These are phyloP conservation scores for Eulithis testata DNA, from an alignment of 2,888 invertebrate species.

Conservation along the genomic window DNA sequence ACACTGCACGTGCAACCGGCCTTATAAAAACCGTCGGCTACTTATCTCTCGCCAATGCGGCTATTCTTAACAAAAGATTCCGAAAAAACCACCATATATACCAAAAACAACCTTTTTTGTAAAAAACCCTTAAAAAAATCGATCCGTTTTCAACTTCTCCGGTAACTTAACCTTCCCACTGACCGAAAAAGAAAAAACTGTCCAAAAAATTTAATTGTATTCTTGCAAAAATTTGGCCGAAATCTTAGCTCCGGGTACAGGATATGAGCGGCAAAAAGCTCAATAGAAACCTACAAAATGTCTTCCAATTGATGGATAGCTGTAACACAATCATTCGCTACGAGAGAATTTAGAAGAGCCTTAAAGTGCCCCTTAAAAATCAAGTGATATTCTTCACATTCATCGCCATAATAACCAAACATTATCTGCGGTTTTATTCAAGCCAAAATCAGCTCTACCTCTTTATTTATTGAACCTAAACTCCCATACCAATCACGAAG, in stretches of 20 bases:
- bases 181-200: conserved; percentile 71
- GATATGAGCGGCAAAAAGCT: conserved; percentile 79
- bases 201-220: conserved; percentile 74
- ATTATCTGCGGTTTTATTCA: conserved; percentile 32
- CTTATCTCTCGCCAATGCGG: conserved; percentile 56
- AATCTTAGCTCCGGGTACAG: conserved; percentile 71
- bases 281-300: conserved; percentile 74
- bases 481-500: background rate
- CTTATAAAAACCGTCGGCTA: conserved; percentile 53
- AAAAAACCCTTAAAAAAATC: conserved; percentile 60
- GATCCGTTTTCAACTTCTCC: conserved; percentile 53
- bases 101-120: conserved; percentile 49
- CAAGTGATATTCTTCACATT: conserved; percentile 80
- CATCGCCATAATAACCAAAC: conserved; percentile 51
- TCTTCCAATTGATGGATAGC: conserved; percentile 79
- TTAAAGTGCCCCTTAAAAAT: conserved; percentile 81
- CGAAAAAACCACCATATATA: conserved; percentile 53
- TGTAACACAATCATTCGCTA: conserved; percentile 79
- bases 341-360: conserved; percentile 67
- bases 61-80: conserved; percentile 47
- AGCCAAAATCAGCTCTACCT: conserved; percentile 10
- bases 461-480: accelerated
- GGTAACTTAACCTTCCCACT: conserved; percentile 74
- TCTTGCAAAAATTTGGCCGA: conserved; percentile 71
- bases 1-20: conserved; percentile 46